These are phyloP conservation scores for Aleiodes alternator DNA, from an alignment of 2,888 invertebrate genomes.

Conservation along the genomic window DNA sequence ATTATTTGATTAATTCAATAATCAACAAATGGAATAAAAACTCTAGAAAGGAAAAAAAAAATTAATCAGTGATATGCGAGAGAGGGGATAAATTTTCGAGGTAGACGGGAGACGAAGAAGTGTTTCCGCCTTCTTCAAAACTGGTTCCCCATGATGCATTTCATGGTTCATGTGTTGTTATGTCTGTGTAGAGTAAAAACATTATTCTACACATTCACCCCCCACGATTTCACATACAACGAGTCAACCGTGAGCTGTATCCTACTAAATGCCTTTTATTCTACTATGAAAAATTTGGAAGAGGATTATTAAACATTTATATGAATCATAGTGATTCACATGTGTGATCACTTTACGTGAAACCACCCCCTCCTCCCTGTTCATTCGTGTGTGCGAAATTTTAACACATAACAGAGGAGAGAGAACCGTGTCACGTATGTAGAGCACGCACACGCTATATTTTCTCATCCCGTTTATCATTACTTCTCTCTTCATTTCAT, in stretches of 20 bases:
- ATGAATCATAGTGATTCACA: slow-evolving; percentile 23
- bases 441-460: slow-evolving; percentile 69
- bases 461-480: slow-evolving; percentile 54
- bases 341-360: slow-evolving; percentile 33
- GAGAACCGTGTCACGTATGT: slow-evolving; percentile 75
- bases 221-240: slow-evolving; percentile 54
- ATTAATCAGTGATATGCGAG: slow-evolving; percentile 6
- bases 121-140: slow-evolving; percentile 31
- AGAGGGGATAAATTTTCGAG: slow-evolving; percentile 40
- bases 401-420: slow-evolving; percentile 56
- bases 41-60: not conserved
- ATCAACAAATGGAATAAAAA: not conserved
- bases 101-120: not conserved
- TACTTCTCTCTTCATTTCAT: slow-evolving; percentile 34
- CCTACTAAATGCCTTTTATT: slow-evolving; percentile 11
- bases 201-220: slow-evolving; percentile 41
- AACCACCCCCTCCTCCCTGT: slow-evolving; percentile 21
- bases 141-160: slow-evolving; percentile 30
- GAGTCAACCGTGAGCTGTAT: slow-evolving; percentile 37
- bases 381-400: slow-evolving; percentile 3
- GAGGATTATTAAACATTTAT: slow-evolving; percentile 20
- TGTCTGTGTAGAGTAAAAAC: slow-evolving; percentile 10
- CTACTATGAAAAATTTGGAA: slow-evolving; percentile 26
- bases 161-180: not conserved
- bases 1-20: too few relatives aligned